A percentile compares a stretch with the other conserved stretches of the same genome.
Evolutionary conservation across 2,888 invertebrate genomes (phyloP).

Genomic region (Chaetogeoica ovagalla): DNA sequence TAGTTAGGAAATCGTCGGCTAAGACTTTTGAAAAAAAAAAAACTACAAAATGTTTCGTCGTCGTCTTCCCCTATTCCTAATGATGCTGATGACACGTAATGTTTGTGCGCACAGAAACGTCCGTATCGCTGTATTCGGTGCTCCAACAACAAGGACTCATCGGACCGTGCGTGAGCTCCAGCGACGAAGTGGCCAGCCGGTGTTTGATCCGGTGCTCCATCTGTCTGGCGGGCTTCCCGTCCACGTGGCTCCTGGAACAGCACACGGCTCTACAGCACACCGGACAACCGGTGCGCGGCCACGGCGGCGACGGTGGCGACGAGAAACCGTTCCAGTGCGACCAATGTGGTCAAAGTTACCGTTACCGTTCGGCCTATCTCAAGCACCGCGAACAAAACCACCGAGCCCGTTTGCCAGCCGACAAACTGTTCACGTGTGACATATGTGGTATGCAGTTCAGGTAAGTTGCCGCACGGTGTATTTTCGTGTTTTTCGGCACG

Average conservation of each 20-base stretch:
- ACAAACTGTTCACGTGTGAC: conserved; percentile 87
- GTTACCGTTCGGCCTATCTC: conserved; percentile 81
- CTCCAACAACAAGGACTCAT: conserved; percentile 63
- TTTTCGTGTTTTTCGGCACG: no score
- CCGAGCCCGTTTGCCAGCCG: conserved; percentile 81
- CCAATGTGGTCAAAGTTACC: conserved; percentile 88
- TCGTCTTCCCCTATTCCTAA: no score
- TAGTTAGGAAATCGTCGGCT: no score
- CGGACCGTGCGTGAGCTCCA: conserved; percentile 56
- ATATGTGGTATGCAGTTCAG: conserved; percentile 89
- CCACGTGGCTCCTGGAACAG: conserved; percentile 83
- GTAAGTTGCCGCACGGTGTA: conserved; percentile 7
- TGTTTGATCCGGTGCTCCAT: conserved; percentile 69
- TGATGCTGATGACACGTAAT: no score
- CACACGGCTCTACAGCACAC: conserved; percentile 84
- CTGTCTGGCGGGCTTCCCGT: conserved; percentile 84
- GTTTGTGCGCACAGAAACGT: conserved; percentile 33
- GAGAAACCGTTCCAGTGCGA: conserved; percentile 91
- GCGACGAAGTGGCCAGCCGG: conserved; percentile 54
- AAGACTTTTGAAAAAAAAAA: no score
- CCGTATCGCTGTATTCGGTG: conserved; percentile 58
- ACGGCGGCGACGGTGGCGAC: conserved; percentile 60
- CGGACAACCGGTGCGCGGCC: conserved; percentile 59
- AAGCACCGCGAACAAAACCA: conserved; percentile 88
- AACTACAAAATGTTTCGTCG: no score